Evolutionary conservation across 2,113 vertebrate genomes (phyloP).

Genomic region (Salvator merianae): DNA sequence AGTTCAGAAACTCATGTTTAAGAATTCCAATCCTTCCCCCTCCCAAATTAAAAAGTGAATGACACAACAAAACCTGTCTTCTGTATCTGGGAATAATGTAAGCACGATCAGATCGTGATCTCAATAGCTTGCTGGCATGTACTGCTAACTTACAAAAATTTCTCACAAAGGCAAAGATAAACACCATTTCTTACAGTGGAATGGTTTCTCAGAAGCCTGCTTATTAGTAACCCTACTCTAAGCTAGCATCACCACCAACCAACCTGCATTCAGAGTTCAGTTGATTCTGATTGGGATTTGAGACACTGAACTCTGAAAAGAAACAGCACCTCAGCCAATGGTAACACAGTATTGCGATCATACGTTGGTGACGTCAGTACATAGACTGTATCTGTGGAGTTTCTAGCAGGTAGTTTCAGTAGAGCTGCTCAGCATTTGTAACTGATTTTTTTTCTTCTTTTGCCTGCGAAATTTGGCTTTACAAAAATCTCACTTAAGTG

Average conservation of each 20-base stretch:
- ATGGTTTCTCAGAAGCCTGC: slow-evolving; percentile 46
- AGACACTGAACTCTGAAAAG: slow-evolving; percentile 68
- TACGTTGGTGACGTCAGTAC: slow-evolving; percentile 54
- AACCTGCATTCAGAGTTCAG: slow-evolving; percentile 30
- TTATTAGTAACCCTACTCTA: slow-evolving; percentile 52
- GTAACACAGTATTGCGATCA: slow-evolving; percentile 17
- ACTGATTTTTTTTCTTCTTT: slow-evolving; percentile 31
- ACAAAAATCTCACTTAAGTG: slow-evolving; percentile 17
- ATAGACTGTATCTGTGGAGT: slow-evolving; percentile 39
- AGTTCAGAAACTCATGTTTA: slow-evolving; percentile 31
- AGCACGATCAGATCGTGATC: slow-evolving; percentile 45
- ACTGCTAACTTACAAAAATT: slow-evolving; percentile 39
- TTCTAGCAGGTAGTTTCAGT: slow-evolving; percentile 62
- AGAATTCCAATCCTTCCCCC: slow-evolving; percentile 1
- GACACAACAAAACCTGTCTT: slow-evolving; percentile 37
- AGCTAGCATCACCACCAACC: slow-evolving; percentile 41
- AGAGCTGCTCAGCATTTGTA: slow-evolving; percentile 44
- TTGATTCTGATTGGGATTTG: slow-evolving; percentile 2
- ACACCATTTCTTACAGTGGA: slow-evolving; percentile 40
- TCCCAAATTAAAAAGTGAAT: slow-evolving; percentile 21
- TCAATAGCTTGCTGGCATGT: slow-evolving; percentile 52
- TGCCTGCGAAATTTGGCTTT: slow-evolving; percentile 32
- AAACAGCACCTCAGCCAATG: slow-evolving; percentile 74
- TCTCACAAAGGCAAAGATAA: slow-evolving; percentile 35
- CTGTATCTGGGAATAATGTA: neutral